Conservation (phyloP, 2,888 invertebrate genomes). For the Drosophila affinis region DNA sequence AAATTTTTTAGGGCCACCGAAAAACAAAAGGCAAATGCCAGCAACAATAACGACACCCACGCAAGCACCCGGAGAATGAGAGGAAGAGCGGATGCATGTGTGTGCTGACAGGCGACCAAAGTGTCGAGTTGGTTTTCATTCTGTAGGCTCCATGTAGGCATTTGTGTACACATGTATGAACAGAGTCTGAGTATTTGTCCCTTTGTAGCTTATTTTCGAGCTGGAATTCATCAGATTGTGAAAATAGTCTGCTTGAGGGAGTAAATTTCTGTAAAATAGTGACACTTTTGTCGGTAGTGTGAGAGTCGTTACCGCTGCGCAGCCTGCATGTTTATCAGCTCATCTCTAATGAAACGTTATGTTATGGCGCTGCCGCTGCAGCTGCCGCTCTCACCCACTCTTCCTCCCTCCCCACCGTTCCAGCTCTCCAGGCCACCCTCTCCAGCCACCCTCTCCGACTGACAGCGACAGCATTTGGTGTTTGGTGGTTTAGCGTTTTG, state of each 20-base stretch:
- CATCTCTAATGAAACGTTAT: constrained; percentile 78
- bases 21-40: constrained; percentile 60
- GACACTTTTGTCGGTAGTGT: constrained; percentile 29
- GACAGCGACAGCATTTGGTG: constrained; percentile 76
- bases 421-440: background rate
- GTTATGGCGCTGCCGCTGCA: constrained; percentile 47
- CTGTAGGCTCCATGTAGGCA: background rate
- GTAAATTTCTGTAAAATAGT: background rate
- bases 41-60: constrained; percentile 35
- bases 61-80: constrained; percentile 26
- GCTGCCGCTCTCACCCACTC: constrained; percentile 29
- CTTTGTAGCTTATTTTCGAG: background rate
- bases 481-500: constrained; percentile 71
- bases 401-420: constrained; percentile 5
- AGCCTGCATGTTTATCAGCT: constrained; percentile 69
- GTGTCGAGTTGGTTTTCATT: background rate
- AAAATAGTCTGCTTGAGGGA: background rate
- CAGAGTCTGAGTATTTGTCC: too few species aligned
- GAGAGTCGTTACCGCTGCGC: constrained; percentile 18
- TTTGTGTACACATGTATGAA: too few species aligned
- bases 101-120: constrained; percentile 36
- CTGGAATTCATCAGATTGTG: background rate
- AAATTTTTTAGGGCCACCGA: constrained; percentile 57
- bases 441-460: constrained; percentile 34
- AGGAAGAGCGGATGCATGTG: constrained; percentile 47